Conservation (phyloP, 2,113 vertebrate species). For the Symphodus melops region DNA sequence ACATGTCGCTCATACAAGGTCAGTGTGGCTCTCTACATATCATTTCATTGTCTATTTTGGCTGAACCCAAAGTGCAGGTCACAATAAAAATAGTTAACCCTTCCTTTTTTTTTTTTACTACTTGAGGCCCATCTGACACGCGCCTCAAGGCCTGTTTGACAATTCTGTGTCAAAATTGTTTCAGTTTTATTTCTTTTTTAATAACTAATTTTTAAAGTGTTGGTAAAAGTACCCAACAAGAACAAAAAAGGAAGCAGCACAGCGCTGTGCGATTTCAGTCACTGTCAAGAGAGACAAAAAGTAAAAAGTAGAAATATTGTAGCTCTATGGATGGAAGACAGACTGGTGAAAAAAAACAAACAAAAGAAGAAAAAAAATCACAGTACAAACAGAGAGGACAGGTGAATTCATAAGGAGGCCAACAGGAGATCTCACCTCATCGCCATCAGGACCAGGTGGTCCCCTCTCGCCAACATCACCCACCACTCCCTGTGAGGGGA, state of each 20-base stretch:
- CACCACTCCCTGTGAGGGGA: constrained; percentile 84
- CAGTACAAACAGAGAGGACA: not conserved
- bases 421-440: constrained; percentile 84
- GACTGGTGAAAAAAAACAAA: not conserved
- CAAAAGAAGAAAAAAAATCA: not conserved
- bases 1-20: no score
- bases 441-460: constrained; percentile 92
- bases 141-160: no score
- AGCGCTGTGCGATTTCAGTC: not conserved
- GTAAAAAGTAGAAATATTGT: not conserved
- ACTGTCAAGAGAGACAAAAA: not conserved
- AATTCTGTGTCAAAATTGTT: no score
- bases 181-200: no score
- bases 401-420: not conserved
- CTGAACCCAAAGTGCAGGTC: no score
- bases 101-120: no score
- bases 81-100: no score
- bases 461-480: constrained; percentile 93
- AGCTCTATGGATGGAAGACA: not conserved
- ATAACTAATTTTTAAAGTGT: not conserved
- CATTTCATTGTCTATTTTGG: no score
- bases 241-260: not conserved
- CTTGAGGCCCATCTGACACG: no score
- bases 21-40: no score
- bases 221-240: not conserved